These are phyloP conservation scores for Streblospio benedicti DNA, from an alignment of 1,140 invertebrate species.

Conservation along the genomic window DNA sequence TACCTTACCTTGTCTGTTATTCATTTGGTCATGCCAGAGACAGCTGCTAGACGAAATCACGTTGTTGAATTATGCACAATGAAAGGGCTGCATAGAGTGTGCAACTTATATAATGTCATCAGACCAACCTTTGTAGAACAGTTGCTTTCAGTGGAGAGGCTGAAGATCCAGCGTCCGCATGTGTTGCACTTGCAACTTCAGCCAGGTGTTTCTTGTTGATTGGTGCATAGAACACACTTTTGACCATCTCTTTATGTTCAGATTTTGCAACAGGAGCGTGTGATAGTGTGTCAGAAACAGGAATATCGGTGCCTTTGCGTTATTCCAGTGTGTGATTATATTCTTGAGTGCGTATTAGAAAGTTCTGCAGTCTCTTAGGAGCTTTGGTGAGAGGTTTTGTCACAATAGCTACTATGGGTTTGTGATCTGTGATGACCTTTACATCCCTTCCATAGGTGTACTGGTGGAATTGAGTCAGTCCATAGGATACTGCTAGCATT, in stretches of 20 bases:
- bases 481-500: conserved; percentile 46
- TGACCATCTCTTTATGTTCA: conserved; percentile 21
- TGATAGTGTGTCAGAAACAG: not conserved
- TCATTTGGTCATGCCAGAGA: too few species aligned
- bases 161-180: conserved; percentile 25
- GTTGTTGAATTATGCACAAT: too few species aligned
- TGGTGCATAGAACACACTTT: conserved; percentile 17
- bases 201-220: conserved; percentile 25
- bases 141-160: conserved; percentile 42
- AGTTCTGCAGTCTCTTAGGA: conserved; percentile 2
- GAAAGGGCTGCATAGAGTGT: conserved; percentile 37
- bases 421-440: conserved; percentile 35
- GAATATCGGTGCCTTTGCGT: too few species aligned
- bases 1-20: too few species aligned
- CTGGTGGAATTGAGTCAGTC: conserved; percentile 50
- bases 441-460: conserved; percentile 46
- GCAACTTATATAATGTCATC: conserved; percentile 44
- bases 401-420: conserved; percentile 33
- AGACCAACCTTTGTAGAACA: conserved; percentile 46
- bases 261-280: conserved; percentile 9
- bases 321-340: too few species aligned
- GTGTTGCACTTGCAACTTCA: conserved; percentile 19
- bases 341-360: conserved; percentile 5
- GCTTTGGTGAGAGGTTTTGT: conserved; percentile 11
- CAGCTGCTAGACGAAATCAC: too few species aligned